These are phyloP conservation scores for Anadara kagoshimensis DNA, from an alignment of 1,140 invertebrate genomes.

Conservation along the genomic window DNA sequence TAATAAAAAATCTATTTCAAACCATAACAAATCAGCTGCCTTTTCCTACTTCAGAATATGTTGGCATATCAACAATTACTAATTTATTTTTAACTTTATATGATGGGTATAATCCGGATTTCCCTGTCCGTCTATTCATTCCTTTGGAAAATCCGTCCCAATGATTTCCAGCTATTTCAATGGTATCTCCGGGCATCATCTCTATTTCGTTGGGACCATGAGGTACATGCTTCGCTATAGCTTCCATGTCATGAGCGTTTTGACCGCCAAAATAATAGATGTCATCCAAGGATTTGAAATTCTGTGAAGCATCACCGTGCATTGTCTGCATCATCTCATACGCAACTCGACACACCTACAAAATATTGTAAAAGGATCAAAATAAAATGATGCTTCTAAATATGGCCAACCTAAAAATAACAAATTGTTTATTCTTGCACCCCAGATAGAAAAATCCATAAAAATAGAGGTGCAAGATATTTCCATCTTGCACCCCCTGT, in stretches of 20 bases:
- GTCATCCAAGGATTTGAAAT: slow-evolving; percentile 94
- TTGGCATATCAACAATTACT: slow-evolving; percentile 61
- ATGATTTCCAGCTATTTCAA: slow-evolving; percentile 96
- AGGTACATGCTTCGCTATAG: slow-evolving; percentile 83
- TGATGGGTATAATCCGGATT: slow-evolving; percentile 74
- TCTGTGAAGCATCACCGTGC: slow-evolving; percentile 87
- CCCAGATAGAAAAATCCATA: too few relatives aligned
- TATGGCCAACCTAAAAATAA: too few relatives aligned
- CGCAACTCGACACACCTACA: slow-evolving; percentile 95
- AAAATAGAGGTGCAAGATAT: too few relatives aligned
- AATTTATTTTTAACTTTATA: slow-evolving; percentile 73
- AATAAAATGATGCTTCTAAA: too few relatives aligned
- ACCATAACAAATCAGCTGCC: too few relatives aligned
- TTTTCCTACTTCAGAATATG: slow-evolving; percentile 41
- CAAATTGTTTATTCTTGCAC: too few relatives aligned
- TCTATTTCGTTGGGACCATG: slow-evolving; percentile 82
- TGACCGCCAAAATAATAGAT: slow-evolving; percentile 99
- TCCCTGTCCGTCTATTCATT: slow-evolving; percentile 87
- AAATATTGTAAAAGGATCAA: too few relatives aligned
- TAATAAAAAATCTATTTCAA: too few relatives aligned
- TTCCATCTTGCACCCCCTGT: too few relatives aligned
- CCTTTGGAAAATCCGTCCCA: slow-evolving; percentile 96
- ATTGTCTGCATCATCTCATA: slow-evolving; percentile 97
- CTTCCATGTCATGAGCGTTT: slow-evolving; percentile 88
- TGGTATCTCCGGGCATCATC: slow-evolving; percentile 84